phyloP scores from a whole-genome alignment of 2,113 vertebrate genomes.

The Gambusia holbrooki region DNA sequence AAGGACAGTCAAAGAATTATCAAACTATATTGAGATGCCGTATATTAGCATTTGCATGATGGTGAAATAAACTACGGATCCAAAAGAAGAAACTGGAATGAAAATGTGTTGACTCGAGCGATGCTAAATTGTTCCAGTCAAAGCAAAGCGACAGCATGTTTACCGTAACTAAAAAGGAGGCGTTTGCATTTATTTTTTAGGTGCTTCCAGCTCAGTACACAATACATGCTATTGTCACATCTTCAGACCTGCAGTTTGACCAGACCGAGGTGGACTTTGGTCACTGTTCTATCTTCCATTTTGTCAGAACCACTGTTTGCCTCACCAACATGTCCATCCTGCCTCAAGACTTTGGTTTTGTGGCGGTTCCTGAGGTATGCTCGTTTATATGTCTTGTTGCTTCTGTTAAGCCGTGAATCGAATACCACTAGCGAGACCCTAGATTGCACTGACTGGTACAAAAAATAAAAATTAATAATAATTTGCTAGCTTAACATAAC shows the following conservation, averaged over 20 bases:
- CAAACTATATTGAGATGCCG: neutral
- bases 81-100: neutral
- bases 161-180: too few species aligned
- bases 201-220: constrained; percentile 79
- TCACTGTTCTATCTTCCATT: constrained; percentile 86
- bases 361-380: constrained; percentile 86
- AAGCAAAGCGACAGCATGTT: too few species aligned
- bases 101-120: neutral
- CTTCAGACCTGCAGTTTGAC: constrained; percentile 87
- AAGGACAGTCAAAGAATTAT: neutral
- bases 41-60: neutral
- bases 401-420: too few species aligned
- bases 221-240: constrained; percentile 87
- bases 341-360: constrained; percentile 92
- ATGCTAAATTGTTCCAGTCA: too few species aligned
- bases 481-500: too few species aligned
- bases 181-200: constrained; percentile 69
- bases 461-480: neutral
- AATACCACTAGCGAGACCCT: too few species aligned
- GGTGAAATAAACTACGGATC: neutral
- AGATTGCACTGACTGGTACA: neutral
- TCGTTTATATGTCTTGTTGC: neutral
- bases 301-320: constrained; percentile 75
- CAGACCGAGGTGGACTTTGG: constrained; percentile 85
- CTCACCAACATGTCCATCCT: constrained; percentile 88